These are phyloP conservation scores for Neodiprion pinetum DNA, from an alignment of 1,140 invertebrate species.

Conservation along the genomic window DNA sequence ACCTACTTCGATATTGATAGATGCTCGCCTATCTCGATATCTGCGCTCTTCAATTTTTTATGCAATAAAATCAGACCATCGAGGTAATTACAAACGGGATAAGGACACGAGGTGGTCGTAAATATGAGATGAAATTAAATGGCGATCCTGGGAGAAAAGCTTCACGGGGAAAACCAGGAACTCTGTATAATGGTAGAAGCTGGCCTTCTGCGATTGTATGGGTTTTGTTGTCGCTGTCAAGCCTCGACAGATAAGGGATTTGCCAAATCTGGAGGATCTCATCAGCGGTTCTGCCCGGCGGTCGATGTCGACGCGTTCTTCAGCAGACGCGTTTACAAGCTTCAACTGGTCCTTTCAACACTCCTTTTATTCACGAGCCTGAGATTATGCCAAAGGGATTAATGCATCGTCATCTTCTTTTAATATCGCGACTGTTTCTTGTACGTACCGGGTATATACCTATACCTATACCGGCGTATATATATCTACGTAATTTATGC, in stretches of 20 bases:
- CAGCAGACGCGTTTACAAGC: too few relatives aligned
- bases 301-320: neutral
- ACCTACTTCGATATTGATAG: neutral
- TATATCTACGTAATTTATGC: neutral
- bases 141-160: neutral
- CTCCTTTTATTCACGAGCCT: neutral
- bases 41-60: neutral
- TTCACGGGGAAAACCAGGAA: neutral
- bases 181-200: neutral
- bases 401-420: neutral
- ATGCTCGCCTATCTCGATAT: neutral
- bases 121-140: neutral
- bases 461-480: too few relatives aligned
- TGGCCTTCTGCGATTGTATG: too few relatives aligned
- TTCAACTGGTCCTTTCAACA: neutral
- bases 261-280: neutral
- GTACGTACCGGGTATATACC: neutral
- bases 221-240: neutral
- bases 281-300: too few relatives aligned
- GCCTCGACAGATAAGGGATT: neutral
- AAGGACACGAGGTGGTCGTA: neutral
- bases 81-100: slow-evolving; percentile 1
- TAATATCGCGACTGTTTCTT: neutral
- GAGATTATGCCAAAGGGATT: neutral
- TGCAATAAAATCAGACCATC: neutral